phyloP scores from a whole-genome alignment of 1,140 invertebrate species.

The Drosophila oshimai region DNA sequence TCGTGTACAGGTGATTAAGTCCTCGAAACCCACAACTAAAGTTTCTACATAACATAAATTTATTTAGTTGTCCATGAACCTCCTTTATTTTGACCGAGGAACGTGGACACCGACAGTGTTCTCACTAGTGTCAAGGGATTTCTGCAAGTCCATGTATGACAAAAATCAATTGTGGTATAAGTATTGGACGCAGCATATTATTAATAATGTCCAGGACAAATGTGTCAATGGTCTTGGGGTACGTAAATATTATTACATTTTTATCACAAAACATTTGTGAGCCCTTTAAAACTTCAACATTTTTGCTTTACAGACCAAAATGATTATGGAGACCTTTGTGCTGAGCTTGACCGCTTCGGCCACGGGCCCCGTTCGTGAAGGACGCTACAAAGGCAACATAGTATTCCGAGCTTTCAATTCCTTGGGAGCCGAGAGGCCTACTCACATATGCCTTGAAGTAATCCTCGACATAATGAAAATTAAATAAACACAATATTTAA shows the following conservation, averaged over 20 bases:
- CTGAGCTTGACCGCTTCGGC: not conserved
- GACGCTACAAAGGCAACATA: not conserved
- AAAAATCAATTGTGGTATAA: slow-evolving; percentile 12
- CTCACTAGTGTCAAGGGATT: not conserved
- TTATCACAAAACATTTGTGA: no score
- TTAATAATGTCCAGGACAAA: slow-evolving; percentile 2
- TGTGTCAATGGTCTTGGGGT: slow-evolving; percentile 30
- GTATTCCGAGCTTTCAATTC: not conserved
- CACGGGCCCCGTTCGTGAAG: not conserved
- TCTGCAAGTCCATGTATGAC: slow-evolving; percentile 20
- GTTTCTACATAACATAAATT: no score
- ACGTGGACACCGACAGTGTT: slow-evolving; percentile 4
- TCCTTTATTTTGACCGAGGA: not conserved
- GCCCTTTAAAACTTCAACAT: no score
- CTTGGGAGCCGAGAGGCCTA: not conserved
- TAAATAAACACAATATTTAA: not conserved
- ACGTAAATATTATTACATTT: no score
- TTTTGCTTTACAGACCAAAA: not conserved
- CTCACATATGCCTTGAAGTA: not conserved
- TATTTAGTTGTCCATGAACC: not conserved
- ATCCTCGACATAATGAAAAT: not conserved
- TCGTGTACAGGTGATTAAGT: not conserved
- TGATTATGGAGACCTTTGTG: not conserved
- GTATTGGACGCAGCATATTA: not conserved
- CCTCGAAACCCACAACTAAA: accelerated